phyloP scores from a whole-genome alignment of 2,113 vertebrate genomes.

The Ploceus nigricollis region DNA sequence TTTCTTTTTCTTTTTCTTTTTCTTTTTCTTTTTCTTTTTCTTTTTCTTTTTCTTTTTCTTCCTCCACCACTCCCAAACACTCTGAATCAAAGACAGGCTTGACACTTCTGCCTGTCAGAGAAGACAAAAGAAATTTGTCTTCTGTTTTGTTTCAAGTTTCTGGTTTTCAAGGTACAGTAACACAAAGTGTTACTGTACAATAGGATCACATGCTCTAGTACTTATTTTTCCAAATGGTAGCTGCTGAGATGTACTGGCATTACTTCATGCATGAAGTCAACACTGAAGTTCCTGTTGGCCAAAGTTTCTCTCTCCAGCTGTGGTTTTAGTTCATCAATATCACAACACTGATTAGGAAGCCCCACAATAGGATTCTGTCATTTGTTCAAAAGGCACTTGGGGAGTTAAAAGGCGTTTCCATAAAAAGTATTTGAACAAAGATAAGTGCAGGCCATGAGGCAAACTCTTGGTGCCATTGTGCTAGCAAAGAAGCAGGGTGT shows the following conservation, averaged over 20 bases:
- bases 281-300: background rate
- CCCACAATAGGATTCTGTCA: background rate
- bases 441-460: background rate
- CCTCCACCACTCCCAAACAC: background rate
- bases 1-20: no score
- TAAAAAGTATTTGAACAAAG: background rate
- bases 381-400: background rate
- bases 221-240: background rate
- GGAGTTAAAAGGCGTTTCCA: background rate
- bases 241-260: background rate
- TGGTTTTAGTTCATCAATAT: background rate
- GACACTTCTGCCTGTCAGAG: background rate
- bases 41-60: no score
- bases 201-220: background rate
- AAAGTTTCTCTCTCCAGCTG: rapidly evolving
- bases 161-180: background rate
- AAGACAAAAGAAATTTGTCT: background rate
- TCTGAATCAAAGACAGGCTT: background rate
- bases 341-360: background rate
- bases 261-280: background rate
- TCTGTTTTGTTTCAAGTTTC: background rate
- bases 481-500: background rate
- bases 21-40: no score
- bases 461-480: background rate
- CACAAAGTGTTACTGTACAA: background rate